phyloP scores from a whole-genome alignment of 2,888 invertebrate genomes.

The Abrostola triplasia region DNA sequence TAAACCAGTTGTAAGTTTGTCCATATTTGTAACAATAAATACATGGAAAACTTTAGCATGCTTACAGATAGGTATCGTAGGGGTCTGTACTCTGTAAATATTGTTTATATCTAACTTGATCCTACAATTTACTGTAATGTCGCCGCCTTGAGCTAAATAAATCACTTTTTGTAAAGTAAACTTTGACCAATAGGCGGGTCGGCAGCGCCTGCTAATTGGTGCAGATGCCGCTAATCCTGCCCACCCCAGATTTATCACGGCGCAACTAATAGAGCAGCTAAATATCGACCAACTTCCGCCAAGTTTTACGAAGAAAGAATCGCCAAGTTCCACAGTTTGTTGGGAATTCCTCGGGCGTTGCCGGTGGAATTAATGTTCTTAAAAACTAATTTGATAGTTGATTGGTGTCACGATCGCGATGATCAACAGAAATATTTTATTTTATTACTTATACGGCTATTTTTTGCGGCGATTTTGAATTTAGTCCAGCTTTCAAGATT shows the following conservation, averaged over 20 bases:
- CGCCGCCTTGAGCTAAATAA: slow-evolving; percentile 16
- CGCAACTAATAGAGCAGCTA: slow-evolving; percentile 50
- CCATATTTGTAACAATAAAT: too few species aligned
- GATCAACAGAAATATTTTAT: background rate
- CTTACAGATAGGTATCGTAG: too few species aligned
- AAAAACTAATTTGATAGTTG: slow-evolving; percentile 7
- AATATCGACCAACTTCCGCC: slow-evolving; percentile 42
- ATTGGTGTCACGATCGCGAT: slow-evolving; percentile 9
- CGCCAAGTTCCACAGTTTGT: slow-evolving; percentile 35
- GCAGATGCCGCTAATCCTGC: slow-evolving; percentile 45
- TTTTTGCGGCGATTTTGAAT: too few species aligned
- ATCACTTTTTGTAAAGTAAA: slow-evolving; percentile 45
- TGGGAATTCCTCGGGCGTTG: slow-evolving; percentile 7
- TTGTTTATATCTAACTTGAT: too few species aligned
- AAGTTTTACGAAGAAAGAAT: slow-evolving; percentile 41
- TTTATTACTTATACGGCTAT: too few species aligned
- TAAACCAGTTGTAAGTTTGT: too few species aligned
- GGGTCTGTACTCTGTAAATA: too few species aligned
- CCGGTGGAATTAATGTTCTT: slow-evolving; percentile 23
- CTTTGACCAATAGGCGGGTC: slow-evolving; percentile 34
- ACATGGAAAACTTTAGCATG: too few species aligned
- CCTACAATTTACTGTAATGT: too few species aligned
- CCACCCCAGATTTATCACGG: slow-evolving; percentile 34
- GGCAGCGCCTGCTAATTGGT: slow-evolving; percentile 48
- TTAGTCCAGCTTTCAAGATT: too few species aligned